These are phyloP conservation scores for Alitta virens DNA, from an alignment of 2,888 invertebrate species.

Conservation along the genomic window DNA sequence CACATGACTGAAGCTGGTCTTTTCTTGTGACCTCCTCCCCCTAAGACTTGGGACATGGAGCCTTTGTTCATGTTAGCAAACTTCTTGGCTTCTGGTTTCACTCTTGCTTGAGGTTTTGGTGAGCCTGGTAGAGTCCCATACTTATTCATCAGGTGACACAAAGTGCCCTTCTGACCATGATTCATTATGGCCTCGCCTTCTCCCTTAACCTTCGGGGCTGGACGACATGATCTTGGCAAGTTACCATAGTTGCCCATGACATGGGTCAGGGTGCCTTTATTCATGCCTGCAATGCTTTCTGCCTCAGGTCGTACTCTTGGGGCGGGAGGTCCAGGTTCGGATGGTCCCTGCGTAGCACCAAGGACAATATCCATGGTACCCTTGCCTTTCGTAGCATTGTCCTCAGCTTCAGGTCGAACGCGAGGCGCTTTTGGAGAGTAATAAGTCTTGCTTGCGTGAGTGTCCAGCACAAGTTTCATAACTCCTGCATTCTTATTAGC, in stretches of 20 bases:
- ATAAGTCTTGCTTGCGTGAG: not conserved
- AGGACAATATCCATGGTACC: constrained; percentile 20
- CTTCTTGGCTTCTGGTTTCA: constrained; percentile 17
- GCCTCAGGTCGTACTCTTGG: constrained; percentile 24
- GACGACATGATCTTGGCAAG: constrained; percentile 8
- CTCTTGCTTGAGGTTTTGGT: constrained; percentile 12
- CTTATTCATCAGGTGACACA: constrained; percentile 11
- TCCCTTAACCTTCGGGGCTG: constrained; percentile 16
- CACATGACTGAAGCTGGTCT: no score
- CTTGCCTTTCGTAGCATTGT: constrained; percentile 12
- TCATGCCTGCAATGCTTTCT: constrained; percentile 15
- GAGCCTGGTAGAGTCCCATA: constrained; percentile 11
- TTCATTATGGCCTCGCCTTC: constrained; percentile 17
- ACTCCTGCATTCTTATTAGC: constrained; percentile 15
- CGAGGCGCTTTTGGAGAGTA: constrained; percentile 15
- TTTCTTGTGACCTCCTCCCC: not conserved
- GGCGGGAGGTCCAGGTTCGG: not conserved
- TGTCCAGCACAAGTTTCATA: constrained; percentile 9
- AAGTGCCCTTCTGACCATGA: constrained; percentile 5
- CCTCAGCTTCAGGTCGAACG: constrained; percentile 16
- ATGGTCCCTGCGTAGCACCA: not conserved
- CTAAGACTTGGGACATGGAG: not conserved
- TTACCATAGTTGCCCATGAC: constrained; percentile 20
- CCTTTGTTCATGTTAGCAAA: constrained; percentile 15
- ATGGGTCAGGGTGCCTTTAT: constrained; percentile 18